A percentile compares a stretch with the other conserved stretches of the same genome.
phyloP scores from a whole-genome alignment of 2,797 vertebrate species.

The Centroberyx gerrardi region DNA sequence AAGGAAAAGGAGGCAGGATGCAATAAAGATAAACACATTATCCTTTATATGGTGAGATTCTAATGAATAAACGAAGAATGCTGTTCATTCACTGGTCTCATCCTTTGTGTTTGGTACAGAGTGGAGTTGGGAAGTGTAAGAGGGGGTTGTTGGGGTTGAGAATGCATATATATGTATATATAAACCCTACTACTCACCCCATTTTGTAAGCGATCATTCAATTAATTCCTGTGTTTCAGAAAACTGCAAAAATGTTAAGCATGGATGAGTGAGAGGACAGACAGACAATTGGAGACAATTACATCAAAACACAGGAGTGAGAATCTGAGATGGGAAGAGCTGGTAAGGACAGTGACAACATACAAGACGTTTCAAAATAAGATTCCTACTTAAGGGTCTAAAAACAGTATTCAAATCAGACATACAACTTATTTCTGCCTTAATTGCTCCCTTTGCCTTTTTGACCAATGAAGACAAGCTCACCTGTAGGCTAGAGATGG shows the following conservation, averaged over 20 bases:
- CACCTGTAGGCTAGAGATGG: constrained; percentile 94
- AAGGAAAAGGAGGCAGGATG: constrained; percentile 56
- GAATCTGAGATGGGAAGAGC: constrained; percentile 73
- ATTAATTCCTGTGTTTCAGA: constrained; percentile 91
- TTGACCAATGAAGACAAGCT: constrained; percentile 11
- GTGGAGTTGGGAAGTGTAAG: constrained; percentile 43
- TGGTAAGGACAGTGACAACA: constrained; percentile 70
- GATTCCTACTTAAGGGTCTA: constrained; percentile 25
- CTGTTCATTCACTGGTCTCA: constrained; percentile 72
- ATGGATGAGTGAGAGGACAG: constrained; percentile 84
- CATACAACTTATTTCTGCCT: not conserved
- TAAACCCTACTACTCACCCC: constrained; percentile 88
- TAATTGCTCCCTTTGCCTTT: not conserved
- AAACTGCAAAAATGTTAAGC: constrained; percentile 88
- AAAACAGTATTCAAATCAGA: not conserved
- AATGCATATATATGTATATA: constrained; percentile 57
- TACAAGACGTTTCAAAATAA: constrained; percentile 52
- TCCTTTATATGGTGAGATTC: constrained; percentile 55
- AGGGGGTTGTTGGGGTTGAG: constrained; percentile 33
- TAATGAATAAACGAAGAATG: constrained; percentile 61
- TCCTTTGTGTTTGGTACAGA: constrained; percentile 57
- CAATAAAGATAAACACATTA: constrained; percentile 28
- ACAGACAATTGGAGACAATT: constrained; percentile 78
- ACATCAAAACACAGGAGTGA: constrained; percentile 72
- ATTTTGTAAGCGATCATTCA: constrained; percentile 86